phyloP scores from a whole-genome alignment of 2,888 invertebrate genomes.

The Tachina fera region DNA sequence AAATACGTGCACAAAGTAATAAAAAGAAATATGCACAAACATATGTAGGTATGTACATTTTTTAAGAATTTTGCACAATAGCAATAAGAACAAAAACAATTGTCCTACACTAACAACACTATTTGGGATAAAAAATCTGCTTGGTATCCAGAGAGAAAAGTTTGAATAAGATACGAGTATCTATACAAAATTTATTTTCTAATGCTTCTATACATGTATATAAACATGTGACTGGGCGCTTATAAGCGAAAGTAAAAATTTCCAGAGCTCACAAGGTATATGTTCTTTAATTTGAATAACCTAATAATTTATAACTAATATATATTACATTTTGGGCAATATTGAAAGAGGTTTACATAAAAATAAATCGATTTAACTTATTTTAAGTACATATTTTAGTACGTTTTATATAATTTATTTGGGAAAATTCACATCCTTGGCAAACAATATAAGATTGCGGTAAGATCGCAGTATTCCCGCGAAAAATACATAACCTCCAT shows the following conservation, averaged over 20 bases:
- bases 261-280: not conserved
- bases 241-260: not conserved
- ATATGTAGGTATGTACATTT: too few species aligned
- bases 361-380: too few species aligned
- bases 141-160: not conserved
- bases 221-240: not conserved
- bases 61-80: not conserved
- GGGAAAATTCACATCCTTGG: too few species aligned
- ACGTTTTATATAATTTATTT: too few species aligned
- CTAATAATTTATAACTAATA: not conserved
- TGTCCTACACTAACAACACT: not conserved
- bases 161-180: not conserved
- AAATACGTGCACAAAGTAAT: not conserved
- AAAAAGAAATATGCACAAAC: too few species aligned
- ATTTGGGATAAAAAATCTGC: not conserved
- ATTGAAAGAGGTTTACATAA: too few species aligned
- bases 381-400: too few species aligned
- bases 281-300: not conserved
- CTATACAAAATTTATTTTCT: not conserved
- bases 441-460: too few species aligned
- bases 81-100: constrained; percentile 16
- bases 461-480: too few species aligned
- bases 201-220: not conserved
- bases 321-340: too few species aligned
- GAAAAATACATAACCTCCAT: too few species aligned